These are phyloP conservation scores for Cliona cf. orientalis DNA, from an alignment of 37 sponge, comb jelly and placozoan species.

Conservation along the genomic window DNA sequence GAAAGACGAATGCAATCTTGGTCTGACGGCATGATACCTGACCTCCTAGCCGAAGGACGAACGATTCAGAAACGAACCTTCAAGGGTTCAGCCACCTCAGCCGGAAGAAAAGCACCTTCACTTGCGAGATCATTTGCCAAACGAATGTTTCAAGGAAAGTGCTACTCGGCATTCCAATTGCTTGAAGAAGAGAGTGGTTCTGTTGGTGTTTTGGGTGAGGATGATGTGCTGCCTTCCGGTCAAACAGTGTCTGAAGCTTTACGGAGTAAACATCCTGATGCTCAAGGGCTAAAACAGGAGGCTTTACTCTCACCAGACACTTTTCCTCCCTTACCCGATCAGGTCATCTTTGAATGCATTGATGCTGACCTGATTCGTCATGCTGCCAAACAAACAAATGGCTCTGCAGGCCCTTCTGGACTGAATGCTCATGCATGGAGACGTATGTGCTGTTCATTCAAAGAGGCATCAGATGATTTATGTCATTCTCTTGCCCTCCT, in stretches of 20 bases:
- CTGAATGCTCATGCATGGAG: too few species aligned
- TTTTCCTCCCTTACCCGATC: background rate
- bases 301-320: background rate
- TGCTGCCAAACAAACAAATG: too few species aligned
- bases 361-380: too few species aligned
- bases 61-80: constrained; percentile 6
- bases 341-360: too few species aligned
- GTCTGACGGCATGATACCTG: too few species aligned
- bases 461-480: background rate
- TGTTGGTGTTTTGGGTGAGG: background rate
- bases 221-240: constrained; percentile 5
- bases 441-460: constrained; percentile 12
- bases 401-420: too few species aligned
- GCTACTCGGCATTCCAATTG: background rate
- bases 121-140: constrained; percentile 1
- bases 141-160: constrained; percentile 14
- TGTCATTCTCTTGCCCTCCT: constrained; percentile 1
- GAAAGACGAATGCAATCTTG: too few species aligned
- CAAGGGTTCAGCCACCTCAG: background rate
- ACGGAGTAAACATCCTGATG: background rate
- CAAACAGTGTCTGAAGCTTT: constrained; percentile 4
- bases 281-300: background rate
- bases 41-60: constrained; percentile 9
- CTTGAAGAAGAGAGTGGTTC: background rate
- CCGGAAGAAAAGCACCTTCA: background rate